phyloP scores from a whole-genome alignment of 2,797 vertebrate species.

The Botia almorhae region DNA sequence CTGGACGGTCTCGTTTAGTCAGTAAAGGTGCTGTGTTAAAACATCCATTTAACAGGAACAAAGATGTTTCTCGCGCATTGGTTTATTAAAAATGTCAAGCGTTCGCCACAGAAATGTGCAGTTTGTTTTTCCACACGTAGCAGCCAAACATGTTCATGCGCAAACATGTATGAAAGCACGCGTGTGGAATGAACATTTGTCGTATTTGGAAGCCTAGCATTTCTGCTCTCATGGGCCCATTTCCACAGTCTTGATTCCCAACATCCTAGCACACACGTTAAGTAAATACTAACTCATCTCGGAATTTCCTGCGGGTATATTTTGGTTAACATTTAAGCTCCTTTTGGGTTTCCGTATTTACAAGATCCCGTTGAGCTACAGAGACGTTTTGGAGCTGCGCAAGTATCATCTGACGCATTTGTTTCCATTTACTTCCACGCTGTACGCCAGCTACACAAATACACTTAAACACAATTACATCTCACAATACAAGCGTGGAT shows the following conservation, averaged over 20 bases:
- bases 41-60: not conserved
- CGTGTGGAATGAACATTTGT: conserved; percentile 44
- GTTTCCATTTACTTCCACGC: too few species aligned
- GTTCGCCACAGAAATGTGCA: not conserved
- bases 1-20: not conserved
- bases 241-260: conserved; percentile 69
- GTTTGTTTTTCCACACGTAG: not conserved
- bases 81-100: not conserved
- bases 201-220: conserved; percentile 44
- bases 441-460: not conserved
- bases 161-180: conserved; percentile 32
- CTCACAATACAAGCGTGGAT: not conserved
- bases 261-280: conserved; percentile 61
- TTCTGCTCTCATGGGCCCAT: conserved; percentile 57
- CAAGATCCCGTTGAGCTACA: conserved; percentile 41
- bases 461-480: not conserved
- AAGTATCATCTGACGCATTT: not conserved
- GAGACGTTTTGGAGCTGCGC: not conserved
- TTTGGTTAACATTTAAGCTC: conserved; percentile 65
- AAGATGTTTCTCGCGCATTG: too few species aligned
- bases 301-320: conserved; percentile 80
- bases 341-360: conserved; percentile 65
- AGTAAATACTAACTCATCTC: conserved; percentile 69
- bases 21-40: not conserved
- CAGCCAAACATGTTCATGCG: not conserved